Evolutionary conservation across 2,113 vertebrate genomes (phyloP), one percentile per base, ranked within the genome.

Genomic region (Theristicus caerulescens): DNA sequence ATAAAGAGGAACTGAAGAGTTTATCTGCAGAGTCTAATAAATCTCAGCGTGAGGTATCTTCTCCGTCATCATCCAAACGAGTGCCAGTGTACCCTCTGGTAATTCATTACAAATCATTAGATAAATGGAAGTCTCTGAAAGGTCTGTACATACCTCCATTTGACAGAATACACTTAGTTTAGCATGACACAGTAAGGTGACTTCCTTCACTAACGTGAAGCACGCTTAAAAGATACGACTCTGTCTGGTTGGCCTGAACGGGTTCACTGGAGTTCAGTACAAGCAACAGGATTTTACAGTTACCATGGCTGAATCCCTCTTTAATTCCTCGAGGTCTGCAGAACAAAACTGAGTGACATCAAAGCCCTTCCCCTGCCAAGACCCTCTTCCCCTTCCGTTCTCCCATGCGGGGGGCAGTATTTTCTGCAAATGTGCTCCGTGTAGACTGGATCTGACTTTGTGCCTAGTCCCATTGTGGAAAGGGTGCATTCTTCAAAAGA

Each of bases 391-490:
- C 98, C 94, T 97, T 98, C 96, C 71, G 70, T 98, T 97, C 96
- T 98, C 97, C 91, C 87, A 62, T 77, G 97, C 85, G 13, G 95
- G 94, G 76, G 93, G 92, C 93, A 97, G 98, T 97, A 95, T 97
- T 97, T 97, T 98, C 97, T 97, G 98, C 97, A 96, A 98, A 94
- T 97, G 97, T 97, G 97, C 96, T 98, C 97, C 98, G 34, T 98
- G 98, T 97, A 98, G 98, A 96, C 97, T 96, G 97, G 96, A 95
- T 98, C 97, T 98, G 97, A 97, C 97, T 90, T 98, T 98, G 98
- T 95, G 97, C 98, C 98, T 97, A 98, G 98, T 98, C 94, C 98
- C 98, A 98, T 52, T 98, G 98, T 96, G 97, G 98, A 98, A 98
- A 98, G 96, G 97, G 96, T 95, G 97, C 66, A 96, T 98, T 98